Conservation (phyloP, 1,140 invertebrate genomes). For the Drosophila teissieri region DNA sequence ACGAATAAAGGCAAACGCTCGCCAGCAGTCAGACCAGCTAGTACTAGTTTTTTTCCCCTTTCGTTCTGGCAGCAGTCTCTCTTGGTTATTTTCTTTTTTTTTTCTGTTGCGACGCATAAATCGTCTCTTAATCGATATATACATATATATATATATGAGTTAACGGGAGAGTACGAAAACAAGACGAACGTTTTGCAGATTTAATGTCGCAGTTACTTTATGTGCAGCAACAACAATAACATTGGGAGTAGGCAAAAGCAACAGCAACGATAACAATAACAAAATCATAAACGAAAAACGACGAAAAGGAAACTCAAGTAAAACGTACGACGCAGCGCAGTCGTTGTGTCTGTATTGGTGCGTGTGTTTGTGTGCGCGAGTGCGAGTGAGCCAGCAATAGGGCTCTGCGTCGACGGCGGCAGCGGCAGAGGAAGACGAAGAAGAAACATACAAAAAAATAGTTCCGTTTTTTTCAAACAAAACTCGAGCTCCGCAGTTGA, state of each 20-base stretch:
- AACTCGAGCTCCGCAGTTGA: constrained; percentile 50
- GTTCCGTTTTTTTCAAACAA: constrained; percentile 63
- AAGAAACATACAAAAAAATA: constrained; percentile 17
- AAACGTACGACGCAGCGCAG: constrained; percentile 70
- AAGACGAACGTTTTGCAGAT: constrained; percentile 38
- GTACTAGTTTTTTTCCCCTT: constrained; percentile 19
- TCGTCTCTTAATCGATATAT: constrained; percentile 23
- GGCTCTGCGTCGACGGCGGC: constrained; percentile 42
- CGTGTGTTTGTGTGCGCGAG: constrained; percentile 37
- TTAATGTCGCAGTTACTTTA: constrained; percentile 82
- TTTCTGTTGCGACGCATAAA: constrained; percentile 54
- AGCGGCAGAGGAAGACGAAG: constrained; percentile 45
- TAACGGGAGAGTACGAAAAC: constrained; percentile 26
- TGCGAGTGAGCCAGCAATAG: constrained; percentile 66
- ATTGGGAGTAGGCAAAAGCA: constrained; percentile 21
- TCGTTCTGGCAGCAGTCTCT: constrained; percentile 24
- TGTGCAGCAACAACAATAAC: constrained; percentile 57
- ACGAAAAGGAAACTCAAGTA: constrained; percentile 45
- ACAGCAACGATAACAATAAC: constrained; percentile 9
- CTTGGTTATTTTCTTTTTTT: constrained; percentile 30
- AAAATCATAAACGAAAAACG: constrained; percentile 60
- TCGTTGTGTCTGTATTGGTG: constrained; percentile 39
- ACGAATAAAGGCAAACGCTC: constrained; percentile 22
- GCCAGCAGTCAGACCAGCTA: constrained; percentile 23
- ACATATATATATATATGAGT: constrained; percentile 19